Base-by-base conservation (phyloP, 2,113 vertebrate genomes). In the Caranx melampygus region DNA sequence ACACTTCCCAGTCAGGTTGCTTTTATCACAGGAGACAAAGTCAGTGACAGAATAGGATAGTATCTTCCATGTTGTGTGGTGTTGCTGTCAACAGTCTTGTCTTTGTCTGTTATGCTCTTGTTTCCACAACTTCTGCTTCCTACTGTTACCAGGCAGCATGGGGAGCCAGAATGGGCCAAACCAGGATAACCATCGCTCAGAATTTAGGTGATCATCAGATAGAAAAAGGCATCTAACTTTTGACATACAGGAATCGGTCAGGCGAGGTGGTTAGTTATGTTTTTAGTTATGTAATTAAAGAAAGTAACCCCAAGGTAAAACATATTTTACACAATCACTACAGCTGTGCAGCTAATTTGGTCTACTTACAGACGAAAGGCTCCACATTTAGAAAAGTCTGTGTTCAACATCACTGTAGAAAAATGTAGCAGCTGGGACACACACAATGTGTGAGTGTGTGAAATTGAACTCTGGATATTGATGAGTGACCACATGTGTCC, bases 321-420 rank as follows among this genome's bases (percentile, higher is more conserved):
- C 21, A 21, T 1, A 26, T 45, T 31, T 62, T 10, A 26, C 18
- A 69, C n/a, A 15, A 31, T 61, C n/a, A 37, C 12, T 52, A 52
- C 71, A 84, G 71, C 62, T 72, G 68, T 52, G 37, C 54, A 61
- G 42, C 66, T 26, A n/a, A 71, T 76, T 67, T 74, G 37, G 75
- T 54, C 52, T 60, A 51, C 31, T n/a, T n/a, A 34, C 52, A 62
- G 67, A 61, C 57, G 65, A 80, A 78, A 49, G 21, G 11, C 47
- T 81, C 60, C 60, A 75, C 70, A 75, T 73, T 59, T 64, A 35
- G 6, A 72, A 61, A 73, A 75, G 52, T 76, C 57, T 85, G 35
- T 33, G 35, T 78, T 71, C 40, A 69, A 35, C 37, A 31, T 69
- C 54, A 66, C 26, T 35, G 18, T 26, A 21, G 64, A 34, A 54